A percentile compares a stretch with the other conserved stretches of the same genome.
Conservation (phyloP, 35 echinoderm and acorn worm genomes). For the Strongylocentrotus purpuratus region DNA sequence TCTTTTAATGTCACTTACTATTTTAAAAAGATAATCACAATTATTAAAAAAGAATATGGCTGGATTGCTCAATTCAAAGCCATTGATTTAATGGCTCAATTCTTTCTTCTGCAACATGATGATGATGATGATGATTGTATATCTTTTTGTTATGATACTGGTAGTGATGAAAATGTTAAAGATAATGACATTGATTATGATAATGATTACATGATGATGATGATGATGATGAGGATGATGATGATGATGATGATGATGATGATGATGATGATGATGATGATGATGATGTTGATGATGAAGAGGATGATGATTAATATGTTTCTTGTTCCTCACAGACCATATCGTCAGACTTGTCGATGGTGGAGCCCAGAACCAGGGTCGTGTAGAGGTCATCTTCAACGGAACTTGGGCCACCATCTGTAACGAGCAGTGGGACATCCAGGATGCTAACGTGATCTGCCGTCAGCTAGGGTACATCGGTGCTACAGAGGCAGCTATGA, state of each 20-base stretch:
- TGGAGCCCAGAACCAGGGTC: neutral
- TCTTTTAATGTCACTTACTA: too few species aligned
- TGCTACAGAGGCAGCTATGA: slow-evolving; percentile 19
- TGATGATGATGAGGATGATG: neutral
- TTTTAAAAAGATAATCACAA: too few species aligned
- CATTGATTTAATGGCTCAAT: too few species aligned
- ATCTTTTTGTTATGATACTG: neutral
- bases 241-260: neutral
- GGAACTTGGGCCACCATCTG: slow-evolving; percentile 63
- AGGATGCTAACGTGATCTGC: slow-evolving; percentile 65
- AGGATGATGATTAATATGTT: neutral
- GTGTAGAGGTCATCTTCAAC: slow-evolving; percentile 51
- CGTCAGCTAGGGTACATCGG: slow-evolving; percentile 56
- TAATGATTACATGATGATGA: neutral
- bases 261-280: neutral
- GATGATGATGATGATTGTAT: too few species aligned
- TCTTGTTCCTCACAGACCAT: neutral
- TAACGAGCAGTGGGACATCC: slow-evolving; percentile 51
- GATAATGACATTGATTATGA: neutral
- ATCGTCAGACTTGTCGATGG: slow-evolving; percentile 53
- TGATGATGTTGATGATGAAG: neutral
- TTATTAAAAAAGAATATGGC: too few species aligned
- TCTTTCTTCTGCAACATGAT: too few species aligned
- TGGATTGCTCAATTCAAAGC: too few species aligned
- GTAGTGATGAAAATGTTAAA: neutral